Percentiles rank a stretch among this genome's conserved stretches.
Conservation (phyloP, 2,113 vertebrate genomes). For the Lagopus muta region DNA sequence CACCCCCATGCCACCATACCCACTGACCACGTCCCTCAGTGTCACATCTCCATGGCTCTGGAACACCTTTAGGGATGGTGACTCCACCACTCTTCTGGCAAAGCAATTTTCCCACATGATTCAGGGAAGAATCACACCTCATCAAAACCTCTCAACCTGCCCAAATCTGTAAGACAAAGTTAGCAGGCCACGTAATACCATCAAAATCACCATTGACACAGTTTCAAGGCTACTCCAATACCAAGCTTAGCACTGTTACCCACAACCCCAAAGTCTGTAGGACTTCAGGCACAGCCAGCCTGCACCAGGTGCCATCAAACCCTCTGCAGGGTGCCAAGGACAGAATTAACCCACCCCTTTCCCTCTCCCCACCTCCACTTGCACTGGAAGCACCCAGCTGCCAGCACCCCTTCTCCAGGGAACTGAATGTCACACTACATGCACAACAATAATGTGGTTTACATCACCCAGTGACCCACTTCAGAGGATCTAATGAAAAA, state of each 20-base stretch:
- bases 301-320: accelerated
- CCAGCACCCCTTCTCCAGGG: background rate
- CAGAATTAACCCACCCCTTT: background rate
- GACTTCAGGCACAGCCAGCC: background rate
- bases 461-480: constrained; percentile 25
- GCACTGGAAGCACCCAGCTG: background rate
- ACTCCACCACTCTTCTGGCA: no score
- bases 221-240: background rate
- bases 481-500: constrained; percentile 38
- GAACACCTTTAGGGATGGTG: no score
- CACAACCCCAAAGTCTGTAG: background rate
- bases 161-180: accelerated
- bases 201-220: accelerated
- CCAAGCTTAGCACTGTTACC: accelerated
- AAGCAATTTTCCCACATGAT: background rate
- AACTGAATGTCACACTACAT: background rate
- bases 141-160: background rate
- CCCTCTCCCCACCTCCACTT: background rate
- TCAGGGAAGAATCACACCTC: background rate
- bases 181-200: accelerated
- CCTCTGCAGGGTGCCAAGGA: background rate
- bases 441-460: background rate
- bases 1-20: no score
- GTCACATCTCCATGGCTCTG: no score
- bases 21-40: no score